A percentile compares a stretch with the other conserved stretches of the same genome.
Evolutionary conservation across 2,113 vertebrate genomes (phyloP).

Genomic region (Scatophagus argus): DNA sequence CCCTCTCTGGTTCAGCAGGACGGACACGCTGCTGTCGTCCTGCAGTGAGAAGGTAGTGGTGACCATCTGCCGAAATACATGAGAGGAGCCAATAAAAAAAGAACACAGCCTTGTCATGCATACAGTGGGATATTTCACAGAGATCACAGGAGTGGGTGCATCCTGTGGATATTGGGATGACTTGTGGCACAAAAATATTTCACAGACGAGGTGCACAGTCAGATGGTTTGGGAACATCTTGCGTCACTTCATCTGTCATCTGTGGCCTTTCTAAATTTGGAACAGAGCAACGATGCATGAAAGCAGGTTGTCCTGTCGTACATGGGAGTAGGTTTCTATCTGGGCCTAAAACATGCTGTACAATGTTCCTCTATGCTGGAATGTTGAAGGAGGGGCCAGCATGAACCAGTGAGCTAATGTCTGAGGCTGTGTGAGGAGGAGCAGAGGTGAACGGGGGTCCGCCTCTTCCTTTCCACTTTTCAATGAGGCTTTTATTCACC

Average conservation of each 20-base stretch:
- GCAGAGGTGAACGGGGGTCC: constrained; percentile 25
- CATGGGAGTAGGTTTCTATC: constrained; percentile 27
- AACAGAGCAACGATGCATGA: constrained; percentile 23
- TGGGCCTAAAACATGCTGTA: constrained; percentile 1
- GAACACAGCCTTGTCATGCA: constrained; percentile 32
- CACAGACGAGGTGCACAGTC: constrained; percentile 44
- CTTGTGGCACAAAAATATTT: constrained; percentile 1
- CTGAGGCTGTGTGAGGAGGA: constrained; percentile 43
- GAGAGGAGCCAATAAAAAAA: constrained; percentile 36
- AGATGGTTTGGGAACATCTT: constrained; percentile 50
- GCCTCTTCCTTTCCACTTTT: constrained; percentile 63
- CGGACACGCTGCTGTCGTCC: constrained; percentile 37
- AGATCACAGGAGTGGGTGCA: constrained; percentile 25
- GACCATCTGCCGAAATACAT: constrained; percentile 73
- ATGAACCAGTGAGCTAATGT: constrained; percentile 66
- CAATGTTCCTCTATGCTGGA: constrained; percentile 43
- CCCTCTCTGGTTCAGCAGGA: constrained; percentile 30
- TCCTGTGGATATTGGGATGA: constrained; percentile 63
- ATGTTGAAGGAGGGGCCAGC: constrained; percentile 44
- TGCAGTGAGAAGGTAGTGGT: constrained; percentile 47
- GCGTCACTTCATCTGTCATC: constrained; percentile 41
- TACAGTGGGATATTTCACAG: constrained; percentile 42
- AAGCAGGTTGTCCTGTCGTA: constrained; percentile 22
- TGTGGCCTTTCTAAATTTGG: constrained; percentile 55
- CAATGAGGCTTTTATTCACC: constrained; percentile 81